These are phyloP conservation scores for Ptyas mucosa DNA, from an alignment of 2,113 vertebrate species.

Conservation along the genomic window DNA sequence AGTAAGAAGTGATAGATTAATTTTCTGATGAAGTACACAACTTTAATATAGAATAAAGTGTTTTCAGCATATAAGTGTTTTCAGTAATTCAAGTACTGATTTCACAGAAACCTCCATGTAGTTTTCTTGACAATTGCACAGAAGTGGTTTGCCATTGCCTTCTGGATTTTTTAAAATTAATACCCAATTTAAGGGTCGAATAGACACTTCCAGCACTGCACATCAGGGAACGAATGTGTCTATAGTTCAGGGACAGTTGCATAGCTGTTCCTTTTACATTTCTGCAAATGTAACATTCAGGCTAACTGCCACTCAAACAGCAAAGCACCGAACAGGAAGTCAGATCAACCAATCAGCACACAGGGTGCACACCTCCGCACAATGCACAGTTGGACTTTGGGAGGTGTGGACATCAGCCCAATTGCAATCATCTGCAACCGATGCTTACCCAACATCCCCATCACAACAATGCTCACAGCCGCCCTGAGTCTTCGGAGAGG, in stretches of 20 bases:
- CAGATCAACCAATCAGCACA: not conserved
- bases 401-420: not conserved
- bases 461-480: not conserved
- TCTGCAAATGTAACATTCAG: not conserved
- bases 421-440: not conserved
- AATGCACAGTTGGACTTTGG: not conserved
- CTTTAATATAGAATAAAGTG: not conserved
- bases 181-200: not conserved
- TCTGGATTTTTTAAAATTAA: not conserved
- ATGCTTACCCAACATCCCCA: not conserved
- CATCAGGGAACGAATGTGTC: not conserved
- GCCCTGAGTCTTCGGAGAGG: too few species aligned
- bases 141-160: not conserved
- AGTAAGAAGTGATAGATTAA: not conserved
- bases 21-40: conserved; percentile 27
- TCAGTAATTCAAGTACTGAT: not conserved
- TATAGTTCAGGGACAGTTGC: not conserved
- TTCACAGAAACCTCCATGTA: not conserved
- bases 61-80: not conserved
- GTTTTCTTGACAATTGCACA: not conserved
- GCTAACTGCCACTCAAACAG: not conserved
- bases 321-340: not conserved
- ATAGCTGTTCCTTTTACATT: not conserved
- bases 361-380: not conserved
- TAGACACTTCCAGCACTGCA: not conserved